A percentile compares a stretch with the other conserved stretches of the same genome.
phyloP scores from a whole-genome alignment of 2,888 invertebrate species.

The Hirtodrosophila cameraria region DNA sequence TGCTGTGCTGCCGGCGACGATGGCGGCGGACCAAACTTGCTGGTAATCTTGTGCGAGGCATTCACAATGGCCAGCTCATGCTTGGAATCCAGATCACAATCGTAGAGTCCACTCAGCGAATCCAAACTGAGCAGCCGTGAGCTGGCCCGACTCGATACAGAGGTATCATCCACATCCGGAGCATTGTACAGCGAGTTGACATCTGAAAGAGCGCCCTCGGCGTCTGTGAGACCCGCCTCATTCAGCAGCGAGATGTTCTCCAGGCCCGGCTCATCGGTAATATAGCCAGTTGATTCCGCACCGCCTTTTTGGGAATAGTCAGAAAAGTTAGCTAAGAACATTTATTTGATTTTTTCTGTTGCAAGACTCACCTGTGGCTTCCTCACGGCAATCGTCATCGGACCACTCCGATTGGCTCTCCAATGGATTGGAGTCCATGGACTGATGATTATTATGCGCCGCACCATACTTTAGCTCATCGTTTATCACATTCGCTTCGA shows the following conservation, averaged over 20 bases:
- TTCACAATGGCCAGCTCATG: constrained; percentile 85
- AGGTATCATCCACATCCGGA: constrained; percentile 88
- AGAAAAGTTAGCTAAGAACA: neutral
- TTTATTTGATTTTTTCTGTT: neutral
- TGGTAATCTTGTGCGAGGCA: constrained; percentile 84
- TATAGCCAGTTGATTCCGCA: constrained; percentile 91
- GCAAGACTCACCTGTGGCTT: constrained; percentile 85
- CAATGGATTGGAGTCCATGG: constrained; percentile 84
- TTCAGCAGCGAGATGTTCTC: constrained; percentile 94
- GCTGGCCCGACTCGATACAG: constrained; percentile 92
- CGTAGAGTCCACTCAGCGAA: constrained; percentile 92
- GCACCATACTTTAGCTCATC: constrained; percentile 84
- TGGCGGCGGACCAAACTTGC: constrained; percentile 83
- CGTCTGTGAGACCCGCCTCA: constrained; percentile 93
- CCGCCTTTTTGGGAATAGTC: constrained; percentile 81
- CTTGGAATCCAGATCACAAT: constrained; percentile 86
- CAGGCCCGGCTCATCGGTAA: constrained; percentile 93
- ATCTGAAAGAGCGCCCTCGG: constrained; percentile 94
- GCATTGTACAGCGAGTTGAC: constrained; percentile 93
- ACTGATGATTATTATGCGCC: constrained; percentile 83
- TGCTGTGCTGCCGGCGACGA: constrained; percentile 48
- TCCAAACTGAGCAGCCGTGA: constrained; percentile 92
- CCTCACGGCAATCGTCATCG: constrained; percentile 87
- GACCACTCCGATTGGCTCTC: constrained; percentile 94
- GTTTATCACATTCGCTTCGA: constrained; percentile 84